Percentiles rank a stretch among this genome's conserved stretches.
phyloP scores from a whole-genome alignment of 2,888 invertebrate species.

The Apocheima hispidaria region DNA sequence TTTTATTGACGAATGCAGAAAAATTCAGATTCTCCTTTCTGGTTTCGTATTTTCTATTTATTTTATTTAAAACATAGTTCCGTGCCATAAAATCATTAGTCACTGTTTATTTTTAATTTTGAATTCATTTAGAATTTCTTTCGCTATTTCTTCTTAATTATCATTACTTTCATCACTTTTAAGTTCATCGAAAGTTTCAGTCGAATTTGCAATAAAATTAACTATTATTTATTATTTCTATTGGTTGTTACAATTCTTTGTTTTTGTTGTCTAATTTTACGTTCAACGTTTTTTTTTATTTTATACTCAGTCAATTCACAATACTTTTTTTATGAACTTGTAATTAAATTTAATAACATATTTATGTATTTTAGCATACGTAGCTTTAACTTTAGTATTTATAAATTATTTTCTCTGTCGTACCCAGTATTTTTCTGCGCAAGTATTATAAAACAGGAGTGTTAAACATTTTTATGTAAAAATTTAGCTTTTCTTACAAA shows the following conservation, averaged over 20 bases:
- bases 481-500: conserved; percentile 59
- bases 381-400: conserved; percentile 79
- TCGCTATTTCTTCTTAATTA: conserved; percentile 40
- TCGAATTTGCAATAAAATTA: conserved; percentile 48
- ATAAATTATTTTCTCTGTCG: conserved; percentile 46
- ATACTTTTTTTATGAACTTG: conserved; percentile 56
- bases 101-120: conserved; percentile 45
- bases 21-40: conserved; percentile 15
- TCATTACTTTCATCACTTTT: conserved; percentile 27
- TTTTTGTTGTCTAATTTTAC: conserved; percentile 84
- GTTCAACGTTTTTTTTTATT: conserved; percentile 69
- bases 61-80: conserved; percentile 45
- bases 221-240: conserved; percentile 55
- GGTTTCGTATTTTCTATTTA: conserved; percentile 27
- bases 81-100: conserved; percentile 61
- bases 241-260: conserved; percentile 77
- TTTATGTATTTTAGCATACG: conserved; percentile 79
- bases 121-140: conserved; percentile 30
- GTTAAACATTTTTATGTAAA: conserved; percentile 58
- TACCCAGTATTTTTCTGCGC: conserved; percentile 61
- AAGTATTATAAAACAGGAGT: conserved; percentile 64
- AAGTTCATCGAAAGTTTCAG: conserved; percentile 45
- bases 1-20: conserved; percentile 35
- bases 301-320: conserved; percentile 61
- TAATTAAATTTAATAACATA: conserved; percentile 76